phyloP scores from a whole-genome alignment of 2,113 vertebrate species.

The Emydocephalus ijimae region DNA sequence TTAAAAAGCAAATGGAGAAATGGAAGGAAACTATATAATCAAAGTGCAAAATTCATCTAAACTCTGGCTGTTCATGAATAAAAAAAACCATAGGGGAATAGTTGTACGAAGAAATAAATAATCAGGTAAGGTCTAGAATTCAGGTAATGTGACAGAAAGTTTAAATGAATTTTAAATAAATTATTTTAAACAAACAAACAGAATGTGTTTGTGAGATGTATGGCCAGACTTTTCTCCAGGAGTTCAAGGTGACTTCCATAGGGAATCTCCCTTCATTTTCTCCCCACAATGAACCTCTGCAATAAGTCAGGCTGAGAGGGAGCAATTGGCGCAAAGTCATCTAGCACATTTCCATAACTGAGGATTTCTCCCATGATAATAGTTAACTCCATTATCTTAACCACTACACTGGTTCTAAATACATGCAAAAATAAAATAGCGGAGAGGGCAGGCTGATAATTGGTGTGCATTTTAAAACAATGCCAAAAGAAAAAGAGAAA shows the following conservation, averaged over 20 bases:
- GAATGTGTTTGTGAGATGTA: not conserved
- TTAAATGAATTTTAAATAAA: not conserved
- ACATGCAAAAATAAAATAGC: not conserved
- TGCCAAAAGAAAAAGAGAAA: conserved; percentile 1
- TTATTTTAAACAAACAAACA: not conserved
- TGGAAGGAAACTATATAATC: not conserved
- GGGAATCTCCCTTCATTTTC: not conserved
- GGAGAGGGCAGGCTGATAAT: not conserved
- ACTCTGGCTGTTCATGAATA: not conserved
- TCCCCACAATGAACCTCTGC: not conserved
- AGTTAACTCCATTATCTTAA: not conserved
- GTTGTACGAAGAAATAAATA: not conserved
- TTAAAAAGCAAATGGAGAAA: not conserved
- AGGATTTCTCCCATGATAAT: not conserved
- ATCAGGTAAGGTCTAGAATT: not conserved
- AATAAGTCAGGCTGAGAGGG: not conserved
- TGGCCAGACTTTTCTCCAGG: not conserved
- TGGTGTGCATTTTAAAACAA: conserved; percentile 4
- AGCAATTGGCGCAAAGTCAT: not conserved
- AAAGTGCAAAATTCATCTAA: not conserved
- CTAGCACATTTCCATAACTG: not conserved
- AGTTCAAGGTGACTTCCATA: not conserved
- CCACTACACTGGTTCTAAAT: not conserved
- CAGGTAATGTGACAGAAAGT: not conserved
- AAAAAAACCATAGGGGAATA: not conserved